Evolutionary conservation across 2,797 vertebrate genomes (phyloP).

Genomic region (Alectoris magna): DNA sequence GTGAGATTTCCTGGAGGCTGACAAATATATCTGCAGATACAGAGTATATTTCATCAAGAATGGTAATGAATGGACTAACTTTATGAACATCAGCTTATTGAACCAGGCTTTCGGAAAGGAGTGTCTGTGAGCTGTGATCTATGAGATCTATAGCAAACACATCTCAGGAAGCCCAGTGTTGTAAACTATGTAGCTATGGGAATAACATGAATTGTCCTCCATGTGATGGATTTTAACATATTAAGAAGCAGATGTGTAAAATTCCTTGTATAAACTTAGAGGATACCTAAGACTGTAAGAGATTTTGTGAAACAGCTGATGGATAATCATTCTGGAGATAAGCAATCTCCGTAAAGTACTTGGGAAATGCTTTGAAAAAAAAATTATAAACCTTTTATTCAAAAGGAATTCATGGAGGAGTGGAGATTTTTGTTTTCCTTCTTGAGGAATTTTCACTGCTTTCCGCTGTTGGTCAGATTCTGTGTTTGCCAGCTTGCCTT

Average conservation of each 20-base stretch:
- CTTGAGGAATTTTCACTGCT: not conserved
- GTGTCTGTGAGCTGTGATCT: not conserved
- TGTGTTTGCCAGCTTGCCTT: no score
- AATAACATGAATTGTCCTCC: not conserved
- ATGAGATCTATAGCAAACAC: not conserved
- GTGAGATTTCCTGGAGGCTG: not conserved
- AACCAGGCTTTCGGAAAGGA: not conserved
- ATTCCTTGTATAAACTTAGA: not conserved
- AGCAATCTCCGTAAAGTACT: not conserved
- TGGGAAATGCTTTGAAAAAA: not conserved
- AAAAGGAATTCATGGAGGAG: not conserved
- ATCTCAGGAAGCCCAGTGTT: not conserved
- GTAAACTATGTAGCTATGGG: not conserved
- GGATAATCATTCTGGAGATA: accelerated
- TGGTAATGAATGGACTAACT: accelerated
- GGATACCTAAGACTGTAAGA: not conserved
- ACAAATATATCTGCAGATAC: not conserved
- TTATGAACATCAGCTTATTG: not conserved
- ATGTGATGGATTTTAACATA: not conserved
- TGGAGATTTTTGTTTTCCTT: not conserved
- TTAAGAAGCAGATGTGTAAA: not conserved
- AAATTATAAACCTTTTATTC: not conserved
- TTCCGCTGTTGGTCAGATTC: not conserved
- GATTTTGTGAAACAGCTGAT: not conserved
- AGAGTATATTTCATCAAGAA: not conserved